Evolutionary conservation across 2,888 invertebrate species (phyloP), one percentile per base, ranked within the genome.

Genomic region (Hydriomena furcata): DNA sequence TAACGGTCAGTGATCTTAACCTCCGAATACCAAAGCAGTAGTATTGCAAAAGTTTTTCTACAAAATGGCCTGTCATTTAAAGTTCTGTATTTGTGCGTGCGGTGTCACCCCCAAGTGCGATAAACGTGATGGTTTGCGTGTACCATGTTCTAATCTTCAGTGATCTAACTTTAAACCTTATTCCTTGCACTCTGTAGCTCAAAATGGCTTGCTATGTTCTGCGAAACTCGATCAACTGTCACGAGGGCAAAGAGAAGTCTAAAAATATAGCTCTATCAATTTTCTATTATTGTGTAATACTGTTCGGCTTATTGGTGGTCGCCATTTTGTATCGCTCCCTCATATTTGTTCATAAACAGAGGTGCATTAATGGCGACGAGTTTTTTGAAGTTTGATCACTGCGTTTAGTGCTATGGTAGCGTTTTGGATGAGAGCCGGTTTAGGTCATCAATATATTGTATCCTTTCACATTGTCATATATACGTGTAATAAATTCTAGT

Each of bases 381-480:
- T 8, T 7, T 46, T 37, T 38, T 13, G 21, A 12, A 31, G 5
- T 24, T 7, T 11, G 24, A 32, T 32, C 31, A 11, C 20, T 40
- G 40, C 5, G 12, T 4, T 40, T 5, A 13, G 20, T 35, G 6
- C 3, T 7, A 35, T 7, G n/a, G 11, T 7, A 10, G n/a, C 25
- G 40, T 11, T 48, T 40, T 51, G 58, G 56, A 62, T 55, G 58
- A 51, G 55, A 56, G 63, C 66, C 62, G 71, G 66, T 53, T 58
- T 65, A 68, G 68, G 66, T 61, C 48, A 60, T 68, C 75, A 66
- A 66, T 71, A 65, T 48, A 64, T 67, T 56, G 48, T 48, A 27
- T 44, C 28, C 7, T 25, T 37, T 30, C 28, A 20, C 7, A 17
- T 17, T 8, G 6, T 11, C 30, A 41, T 30, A 36, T 37, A 45